A percentile compares a stretch with the other conserved stretches of the same genome.
Evolutionary conservation across 2,797 vertebrate species (phyloP).

Genomic region (Streptopelia turtur): DNA sequence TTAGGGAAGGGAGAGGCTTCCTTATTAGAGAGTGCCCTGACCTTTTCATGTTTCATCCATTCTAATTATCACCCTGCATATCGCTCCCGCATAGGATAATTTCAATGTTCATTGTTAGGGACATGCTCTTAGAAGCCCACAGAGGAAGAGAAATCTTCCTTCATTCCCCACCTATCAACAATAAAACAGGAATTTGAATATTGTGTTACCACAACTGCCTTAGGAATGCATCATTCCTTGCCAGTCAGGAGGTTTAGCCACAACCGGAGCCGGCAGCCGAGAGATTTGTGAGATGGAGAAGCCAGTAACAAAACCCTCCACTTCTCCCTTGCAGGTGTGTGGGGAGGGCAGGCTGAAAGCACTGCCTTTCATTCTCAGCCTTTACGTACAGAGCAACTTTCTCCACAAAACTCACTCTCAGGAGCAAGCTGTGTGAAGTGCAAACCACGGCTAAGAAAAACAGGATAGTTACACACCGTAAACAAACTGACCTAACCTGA

Average conservation of each 20-base stretch:
- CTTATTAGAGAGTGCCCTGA: slow-evolving; percentile 46
- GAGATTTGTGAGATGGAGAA: background rate
- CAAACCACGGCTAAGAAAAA: background rate
- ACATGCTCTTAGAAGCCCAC: background rate
- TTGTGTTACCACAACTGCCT: background rate
- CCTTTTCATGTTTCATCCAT: background rate
- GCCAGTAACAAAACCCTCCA: background rate
- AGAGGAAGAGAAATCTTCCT: background rate
- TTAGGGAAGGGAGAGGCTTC: slow-evolving; percentile 56
- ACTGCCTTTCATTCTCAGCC: background rate
- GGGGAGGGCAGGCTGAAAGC: background rate
- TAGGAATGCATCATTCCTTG: background rate
- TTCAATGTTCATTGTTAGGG: background rate
- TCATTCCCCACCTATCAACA: background rate
- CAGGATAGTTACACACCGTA: background rate
- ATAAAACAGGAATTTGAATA: background rate
- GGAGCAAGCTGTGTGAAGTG: background rate
- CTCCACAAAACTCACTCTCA: background rate
- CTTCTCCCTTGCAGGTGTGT: background rate
- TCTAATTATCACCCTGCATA: background rate
- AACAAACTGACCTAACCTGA: background rate
- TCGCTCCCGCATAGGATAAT: background rate
- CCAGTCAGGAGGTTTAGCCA: background rate
- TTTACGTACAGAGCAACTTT: background rate
- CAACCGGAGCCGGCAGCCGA: fast-evolving